Evolutionary conservation across 2,888 invertebrate species (phyloP).

Genomic region (Sussaba pulchella): DNA sequence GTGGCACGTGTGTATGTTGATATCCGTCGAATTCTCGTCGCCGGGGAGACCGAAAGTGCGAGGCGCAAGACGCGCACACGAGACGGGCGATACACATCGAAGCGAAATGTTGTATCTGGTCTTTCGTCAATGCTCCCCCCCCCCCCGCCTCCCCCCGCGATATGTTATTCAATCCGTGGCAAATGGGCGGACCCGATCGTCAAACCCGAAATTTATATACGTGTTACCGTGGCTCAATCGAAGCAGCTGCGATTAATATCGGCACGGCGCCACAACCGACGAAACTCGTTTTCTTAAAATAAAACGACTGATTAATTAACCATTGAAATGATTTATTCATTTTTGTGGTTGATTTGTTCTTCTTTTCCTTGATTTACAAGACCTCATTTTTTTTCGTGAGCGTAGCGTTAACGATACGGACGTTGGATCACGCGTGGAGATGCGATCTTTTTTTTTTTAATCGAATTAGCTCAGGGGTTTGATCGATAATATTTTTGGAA

Average conservation of each 20-base stretch:
- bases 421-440: not conserved
- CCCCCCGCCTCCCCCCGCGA: not conserved
- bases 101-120: not conserved
- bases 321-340: slow-evolving; percentile 11
- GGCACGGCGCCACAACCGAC: slow-evolving; percentile 18
- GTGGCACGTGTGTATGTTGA: slow-evolving; percentile 22
- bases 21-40: slow-evolving; percentile 11
- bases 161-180: slow-evolving; percentile 1
- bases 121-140: slow-evolving; percentile 4
- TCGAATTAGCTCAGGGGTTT: no score
- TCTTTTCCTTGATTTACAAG: not conserved
- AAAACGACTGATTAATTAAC: slow-evolving; percentile 26
- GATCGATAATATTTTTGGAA: no score
- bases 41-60: slow-evolving; percentile 1
- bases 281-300: slow-evolving; percentile 17
- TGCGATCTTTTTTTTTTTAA: no score
- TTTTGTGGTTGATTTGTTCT: no score
- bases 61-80: slow-evolving; percentile 4
- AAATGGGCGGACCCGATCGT: not conserved
- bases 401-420: not conserved
- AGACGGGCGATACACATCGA: no score
- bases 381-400: not conserved
- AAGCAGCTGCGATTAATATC: slow-evolving; percentile 18
- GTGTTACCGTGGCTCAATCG: not conserved
- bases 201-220: slow-evolving; percentile 33